Conservation (phyloP, 2,113 vertebrate species). For the Salvelinus sp. region DNA sequence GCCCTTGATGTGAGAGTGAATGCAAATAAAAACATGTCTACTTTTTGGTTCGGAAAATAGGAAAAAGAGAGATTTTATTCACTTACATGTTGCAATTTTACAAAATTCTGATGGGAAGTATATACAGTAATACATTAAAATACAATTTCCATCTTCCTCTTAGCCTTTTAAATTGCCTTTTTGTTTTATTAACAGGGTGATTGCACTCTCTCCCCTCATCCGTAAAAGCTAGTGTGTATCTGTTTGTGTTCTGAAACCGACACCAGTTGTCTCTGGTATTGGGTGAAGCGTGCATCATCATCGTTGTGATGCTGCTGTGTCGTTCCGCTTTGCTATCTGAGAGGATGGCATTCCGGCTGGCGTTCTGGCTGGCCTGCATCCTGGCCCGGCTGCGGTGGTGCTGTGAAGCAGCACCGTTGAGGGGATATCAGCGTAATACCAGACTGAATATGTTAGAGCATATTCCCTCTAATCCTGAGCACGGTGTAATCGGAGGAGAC, state of each 20-base stretch:
- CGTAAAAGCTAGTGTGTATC: conserved; percentile 28
- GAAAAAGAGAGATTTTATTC: conserved; percentile 16
- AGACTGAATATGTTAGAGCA: conserved; percentile 68
- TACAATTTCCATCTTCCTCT: conserved; percentile 56
- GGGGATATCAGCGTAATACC: conserved; percentile 69
- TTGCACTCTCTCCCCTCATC: conserved; percentile 37
- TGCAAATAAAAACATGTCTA: conserved; percentile 71
- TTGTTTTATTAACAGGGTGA: conserved; percentile 59
- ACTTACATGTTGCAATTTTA: conserved; percentile 59
- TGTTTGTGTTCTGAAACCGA: conserved; percentile 29
- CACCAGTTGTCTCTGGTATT: conserved; percentile 32
- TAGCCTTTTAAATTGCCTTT: conserved; percentile 53
- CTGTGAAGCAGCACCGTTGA: conserved; percentile 47
- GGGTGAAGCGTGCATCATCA: background rate
- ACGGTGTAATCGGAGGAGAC: conserved; percentile 69
- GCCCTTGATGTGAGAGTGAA: conserved; percentile 75
- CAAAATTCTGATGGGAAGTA: conserved; percentile 59
- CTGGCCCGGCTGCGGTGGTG: conserved; percentile 35
- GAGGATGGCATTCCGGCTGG: conserved; percentile 37
- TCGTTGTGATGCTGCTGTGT: conserved; percentile 32
- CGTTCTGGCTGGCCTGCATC: conserved; percentile 36
- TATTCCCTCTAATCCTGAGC: conserved; percentile 68
- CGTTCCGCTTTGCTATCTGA: background rate
- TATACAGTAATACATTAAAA: conserved; percentile 50
- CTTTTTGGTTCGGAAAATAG: conserved; percentile 16